phyloP scores from a whole-genome alignment of 30 jellyfish, hydroid and myxozoan species.

The Hydra vulgaris region DNA sequence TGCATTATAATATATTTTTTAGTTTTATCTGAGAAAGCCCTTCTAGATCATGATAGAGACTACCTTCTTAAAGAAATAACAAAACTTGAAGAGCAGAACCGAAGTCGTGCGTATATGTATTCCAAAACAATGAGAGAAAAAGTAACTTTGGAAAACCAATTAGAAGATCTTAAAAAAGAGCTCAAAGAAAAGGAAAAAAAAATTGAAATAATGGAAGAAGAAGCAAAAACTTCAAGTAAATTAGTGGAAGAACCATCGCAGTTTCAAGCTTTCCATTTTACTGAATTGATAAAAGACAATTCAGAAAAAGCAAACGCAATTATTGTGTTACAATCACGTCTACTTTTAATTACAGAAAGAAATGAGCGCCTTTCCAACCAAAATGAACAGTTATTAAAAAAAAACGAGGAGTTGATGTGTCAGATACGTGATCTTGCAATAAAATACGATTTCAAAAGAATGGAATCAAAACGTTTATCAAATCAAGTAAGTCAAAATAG shows the following conservation, averaged over 20 bases:
- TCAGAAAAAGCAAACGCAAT: conserved; percentile 13
- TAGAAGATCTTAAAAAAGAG: neutral
- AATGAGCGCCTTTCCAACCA: conserved; percentile 31
- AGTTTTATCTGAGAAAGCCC: conserved; percentile 10
- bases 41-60: conserved; percentile 23
- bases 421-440: conserved; percentile 70
- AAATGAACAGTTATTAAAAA: conserved; percentile 36
- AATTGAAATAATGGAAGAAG: neutral
- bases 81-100: neutral
- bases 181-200: neutral
- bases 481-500: conserved; percentile 54
- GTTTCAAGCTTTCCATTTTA: neutral
- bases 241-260: neutral
- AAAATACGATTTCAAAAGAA: conserved; percentile 60
- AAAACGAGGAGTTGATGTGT: conserved; percentile 54
- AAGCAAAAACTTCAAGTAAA: neutral
- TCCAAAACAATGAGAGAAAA: conserved; percentile 11
- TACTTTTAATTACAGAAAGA: conserved; percentile 23
- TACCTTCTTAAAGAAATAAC: conserved; percentile 12
- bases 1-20: too few species aligned
- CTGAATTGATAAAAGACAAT: neutral
- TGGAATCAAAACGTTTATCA: conserved; percentile 57
- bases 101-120: conserved; percentile 10
- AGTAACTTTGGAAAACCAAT: neutral
- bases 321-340: conserved; percentile 17